Evolutionary conservation across 1,140 invertebrate genomes (phyloP).

Genomic region (Argopecten irradians): DNA sequence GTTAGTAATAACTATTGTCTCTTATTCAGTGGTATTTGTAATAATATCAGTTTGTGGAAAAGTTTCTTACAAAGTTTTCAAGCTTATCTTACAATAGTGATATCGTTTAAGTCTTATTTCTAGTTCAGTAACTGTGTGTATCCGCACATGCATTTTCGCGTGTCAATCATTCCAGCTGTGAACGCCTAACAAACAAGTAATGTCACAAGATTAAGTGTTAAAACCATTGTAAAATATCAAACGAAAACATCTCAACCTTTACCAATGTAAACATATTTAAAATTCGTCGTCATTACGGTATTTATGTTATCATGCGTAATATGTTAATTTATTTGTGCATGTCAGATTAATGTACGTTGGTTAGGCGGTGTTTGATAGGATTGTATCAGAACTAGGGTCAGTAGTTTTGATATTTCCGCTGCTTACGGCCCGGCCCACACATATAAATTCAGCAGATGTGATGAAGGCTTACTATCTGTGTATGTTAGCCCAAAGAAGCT

Average conservation of each 20-base stretch:
- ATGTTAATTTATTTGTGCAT: neutral
- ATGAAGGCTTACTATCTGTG: neutral
- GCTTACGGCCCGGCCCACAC: neutral
- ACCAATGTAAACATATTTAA: neutral
- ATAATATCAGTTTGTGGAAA: too few relatives aligned
- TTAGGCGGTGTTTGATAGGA: neutral
- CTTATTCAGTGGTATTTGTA: too few relatives aligned
- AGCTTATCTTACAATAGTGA: too few relatives aligned
- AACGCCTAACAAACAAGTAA: neutral
- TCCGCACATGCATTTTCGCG: neutral
- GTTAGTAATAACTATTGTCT: too few relatives aligned
- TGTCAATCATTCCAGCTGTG: neutral
- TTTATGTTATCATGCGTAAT: neutral
- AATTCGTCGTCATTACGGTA: neutral
- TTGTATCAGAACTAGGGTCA: neutral
- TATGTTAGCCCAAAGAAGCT: conserved; percentile 1
- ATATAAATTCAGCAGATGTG: neutral
- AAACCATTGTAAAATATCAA: neutral
- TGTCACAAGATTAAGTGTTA: neutral
- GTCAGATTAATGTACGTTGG: neutral
- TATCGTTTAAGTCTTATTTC: too few relatives aligned
- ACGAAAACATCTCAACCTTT: neutral
- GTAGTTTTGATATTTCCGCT: conserved; percentile 21
- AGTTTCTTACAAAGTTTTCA: too few relatives aligned
- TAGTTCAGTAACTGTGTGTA: neutral